These are phyloP conservation scores for Andrena minutula DNA, from an alignment of 2,888 invertebrate species.

Conservation along the genomic window DNA sequence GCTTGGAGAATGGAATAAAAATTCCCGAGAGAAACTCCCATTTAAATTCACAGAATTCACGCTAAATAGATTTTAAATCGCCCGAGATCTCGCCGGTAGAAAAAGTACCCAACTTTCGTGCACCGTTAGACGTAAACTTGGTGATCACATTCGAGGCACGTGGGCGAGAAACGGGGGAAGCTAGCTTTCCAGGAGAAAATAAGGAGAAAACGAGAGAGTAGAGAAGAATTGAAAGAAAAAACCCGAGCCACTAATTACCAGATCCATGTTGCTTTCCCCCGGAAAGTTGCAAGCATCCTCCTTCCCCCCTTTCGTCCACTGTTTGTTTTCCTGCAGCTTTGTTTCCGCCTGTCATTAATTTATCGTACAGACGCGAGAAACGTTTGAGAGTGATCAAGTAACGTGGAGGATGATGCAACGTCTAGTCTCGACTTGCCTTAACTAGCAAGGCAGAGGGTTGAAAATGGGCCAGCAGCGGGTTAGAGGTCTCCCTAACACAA, in stretches of 20 bases:
- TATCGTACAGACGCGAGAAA: not conserved
- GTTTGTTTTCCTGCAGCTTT: not conserved
- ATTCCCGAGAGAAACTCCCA: not conserved
- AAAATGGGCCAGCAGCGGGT: conserved; percentile 12
- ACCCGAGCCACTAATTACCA: conserved; percentile 50
- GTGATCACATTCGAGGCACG: conserved; percentile 37
- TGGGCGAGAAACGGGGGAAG: not conserved
- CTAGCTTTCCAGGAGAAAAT: not conserved
- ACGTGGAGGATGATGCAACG: not conserved
- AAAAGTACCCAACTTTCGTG: conserved; percentile 14
- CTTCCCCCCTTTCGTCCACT: not conserved
- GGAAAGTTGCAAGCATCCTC: conserved; percentile 30
- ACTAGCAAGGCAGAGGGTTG: conserved; percentile 8
- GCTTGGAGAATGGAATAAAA: not conserved
- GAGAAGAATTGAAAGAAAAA: conserved; percentile 5
- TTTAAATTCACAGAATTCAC: conserved; percentile 40
- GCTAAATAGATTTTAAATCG: conserved; percentile 50
- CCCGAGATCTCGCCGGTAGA: not conserved
- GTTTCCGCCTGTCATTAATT: not conserved
- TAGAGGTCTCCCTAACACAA: conserved; percentile 44
- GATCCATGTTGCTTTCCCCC: conserved; percentile 6
- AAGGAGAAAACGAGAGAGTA: not conserved
- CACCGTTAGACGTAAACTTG: conserved; percentile 24
- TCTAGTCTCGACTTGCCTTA: not conserved
- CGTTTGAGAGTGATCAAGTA: not conserved